Conservation (phyloP, 2,888 invertebrate species). For the Laothoe populi region DNA sequence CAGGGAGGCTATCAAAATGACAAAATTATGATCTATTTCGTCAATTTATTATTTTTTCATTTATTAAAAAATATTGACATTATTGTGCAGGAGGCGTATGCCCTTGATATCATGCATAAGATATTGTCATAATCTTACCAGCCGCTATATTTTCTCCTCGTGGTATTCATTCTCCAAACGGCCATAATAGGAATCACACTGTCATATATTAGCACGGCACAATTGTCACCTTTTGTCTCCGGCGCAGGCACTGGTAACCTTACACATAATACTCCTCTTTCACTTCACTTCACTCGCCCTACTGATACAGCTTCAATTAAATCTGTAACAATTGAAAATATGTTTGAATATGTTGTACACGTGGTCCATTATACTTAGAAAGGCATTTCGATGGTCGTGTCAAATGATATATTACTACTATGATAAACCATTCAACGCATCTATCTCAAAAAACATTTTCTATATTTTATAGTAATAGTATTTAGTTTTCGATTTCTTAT, state of each 20-base stretch:
- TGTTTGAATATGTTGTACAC: background rate
- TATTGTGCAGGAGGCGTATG: too few species aligned
- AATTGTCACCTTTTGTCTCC: conserved; percentile 72
- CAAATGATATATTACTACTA: too few species aligned
- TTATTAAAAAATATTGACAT: too few species aligned
- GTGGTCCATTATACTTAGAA: too few species aligned
- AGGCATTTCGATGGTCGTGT: too few species aligned
- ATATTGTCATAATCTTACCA: conserved; percentile 57
- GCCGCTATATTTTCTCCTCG: conserved; percentile 75
- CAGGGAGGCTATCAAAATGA: too few species aligned
- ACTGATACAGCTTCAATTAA: conserved; percentile 33
- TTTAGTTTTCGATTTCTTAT: too few species aligned
- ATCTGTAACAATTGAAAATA: conserved; percentile 52
- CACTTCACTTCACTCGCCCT: conserved; percentile 52
- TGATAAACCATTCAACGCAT: too few species aligned
- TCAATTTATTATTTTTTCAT: too few species aligned
- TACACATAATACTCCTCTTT: conserved; percentile 67
- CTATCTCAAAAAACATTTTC: too few species aligned
- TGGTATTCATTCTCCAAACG: conserved; percentile 72
- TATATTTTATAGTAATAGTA: too few species aligned
- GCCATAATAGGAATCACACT: conserved; percentile 68
- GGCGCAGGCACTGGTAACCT: conserved; percentile 45
- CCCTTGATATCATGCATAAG: background rate
- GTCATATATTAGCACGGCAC: conserved; percentile 59
- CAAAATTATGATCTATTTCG: too few species aligned